These are phyloP conservation scores for Adoxophyes honmai DNA, from an alignment of 1,140 invertebrate species.

Conservation along the genomic window DNA sequence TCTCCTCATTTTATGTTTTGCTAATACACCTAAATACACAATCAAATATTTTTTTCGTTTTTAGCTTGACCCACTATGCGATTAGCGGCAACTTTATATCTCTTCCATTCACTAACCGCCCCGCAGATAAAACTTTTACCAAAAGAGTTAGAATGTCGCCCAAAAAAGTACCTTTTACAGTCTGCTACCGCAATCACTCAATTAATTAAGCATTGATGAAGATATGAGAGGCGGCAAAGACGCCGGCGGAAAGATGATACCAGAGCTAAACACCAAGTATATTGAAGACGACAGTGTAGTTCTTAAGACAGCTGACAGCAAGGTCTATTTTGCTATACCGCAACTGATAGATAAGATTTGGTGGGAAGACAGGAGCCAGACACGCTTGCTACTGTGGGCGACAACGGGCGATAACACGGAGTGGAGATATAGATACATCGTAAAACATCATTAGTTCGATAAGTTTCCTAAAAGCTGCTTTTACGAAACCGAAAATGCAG, in stretches of 20 bases:
- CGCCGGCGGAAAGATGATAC: not conserved
- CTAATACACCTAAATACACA: too few species aligned
- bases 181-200: constrained; percentile 9
- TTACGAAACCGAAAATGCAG: constrained; percentile 39
- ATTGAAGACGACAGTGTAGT: not conserved
- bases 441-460: constrained; percentile 16
- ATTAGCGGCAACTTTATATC: not conserved
- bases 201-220: constrained; percentile 9
- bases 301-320: not conserved
- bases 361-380: constrained; percentile 5
- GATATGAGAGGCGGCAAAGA: constrained; percentile 10
- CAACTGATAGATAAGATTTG: not conserved
- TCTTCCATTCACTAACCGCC: not conserved
- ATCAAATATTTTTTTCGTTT: too few species aligned
- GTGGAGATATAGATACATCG: not conserved
- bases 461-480: constrained; percentile 53
- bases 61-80: too few species aligned
- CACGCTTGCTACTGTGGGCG: constrained; percentile 8
- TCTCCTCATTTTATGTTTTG: too few species aligned
- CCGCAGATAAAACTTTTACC: not conserved
- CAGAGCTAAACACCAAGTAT: not conserved
- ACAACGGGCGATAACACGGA: not conserved
- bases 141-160: constrained; percentile 8
- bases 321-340: not conserved
- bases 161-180: not conserved